Evolutionary conservation across 2,113 vertebrate genomes (phyloP).

Genomic region (Scomber colias): DNA sequence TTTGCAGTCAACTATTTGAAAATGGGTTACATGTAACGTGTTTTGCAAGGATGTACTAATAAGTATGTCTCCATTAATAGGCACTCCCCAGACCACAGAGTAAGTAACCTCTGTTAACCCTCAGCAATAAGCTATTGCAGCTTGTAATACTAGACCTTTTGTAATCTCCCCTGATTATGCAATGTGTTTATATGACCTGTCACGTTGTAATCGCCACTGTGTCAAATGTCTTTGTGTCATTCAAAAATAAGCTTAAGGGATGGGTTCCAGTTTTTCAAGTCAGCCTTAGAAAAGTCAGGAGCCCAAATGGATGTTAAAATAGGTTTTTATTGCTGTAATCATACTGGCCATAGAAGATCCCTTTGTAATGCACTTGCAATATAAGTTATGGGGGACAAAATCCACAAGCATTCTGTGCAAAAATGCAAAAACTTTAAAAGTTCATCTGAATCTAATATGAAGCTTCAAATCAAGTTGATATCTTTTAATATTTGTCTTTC

Average conservation of each 20-base stretch:
- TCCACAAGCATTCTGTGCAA: no score
- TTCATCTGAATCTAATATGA: no score
- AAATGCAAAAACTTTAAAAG: no score
- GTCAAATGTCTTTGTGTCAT: slow-evolving; percentile 27
- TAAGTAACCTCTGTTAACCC: slow-evolving; percentile 2
- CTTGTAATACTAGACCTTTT: slow-evolving; percentile 2
- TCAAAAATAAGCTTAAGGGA: neutral
- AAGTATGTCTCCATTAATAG: neutral
- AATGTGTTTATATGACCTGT: slow-evolving; percentile 15
- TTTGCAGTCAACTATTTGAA: neutral
- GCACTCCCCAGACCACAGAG: neutral
- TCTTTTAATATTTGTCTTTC: no score
- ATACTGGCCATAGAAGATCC: no score
- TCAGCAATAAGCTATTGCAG: neutral
- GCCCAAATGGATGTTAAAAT: no score
- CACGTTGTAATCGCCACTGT: slow-evolving; percentile 23
- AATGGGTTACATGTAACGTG: neutral
- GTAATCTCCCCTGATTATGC: slow-evolving; percentile 27
- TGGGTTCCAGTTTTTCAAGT: no score
- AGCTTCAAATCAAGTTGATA: no score
- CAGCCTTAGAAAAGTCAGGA: no score
- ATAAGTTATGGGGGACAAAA: no score
- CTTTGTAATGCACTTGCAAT: no score
- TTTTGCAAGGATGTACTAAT: slow-evolving; percentile 11
- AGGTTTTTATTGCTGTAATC: no score